These are phyloP conservation scores for Dasypogon diadema DNA, from an alignment of 2,888 invertebrate species.

Conservation along the genomic window DNA sequence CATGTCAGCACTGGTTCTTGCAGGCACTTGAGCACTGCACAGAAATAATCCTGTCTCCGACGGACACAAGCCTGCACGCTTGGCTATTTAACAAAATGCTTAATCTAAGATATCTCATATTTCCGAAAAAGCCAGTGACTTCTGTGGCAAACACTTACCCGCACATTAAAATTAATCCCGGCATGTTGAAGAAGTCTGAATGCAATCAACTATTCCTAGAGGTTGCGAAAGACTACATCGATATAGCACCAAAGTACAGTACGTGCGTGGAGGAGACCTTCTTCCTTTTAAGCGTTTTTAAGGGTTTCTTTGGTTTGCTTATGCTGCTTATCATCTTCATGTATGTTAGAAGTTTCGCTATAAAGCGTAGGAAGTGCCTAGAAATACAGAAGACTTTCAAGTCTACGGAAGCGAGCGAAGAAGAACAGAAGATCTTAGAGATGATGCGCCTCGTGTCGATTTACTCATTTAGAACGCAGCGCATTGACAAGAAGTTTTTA, in stretches of 20 bases:
- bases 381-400: background rate
- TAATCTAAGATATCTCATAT: constrained; percentile 10
- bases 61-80: constrained; percentile 18
- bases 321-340: background rate
- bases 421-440: background rate
- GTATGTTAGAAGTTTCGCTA: background rate
- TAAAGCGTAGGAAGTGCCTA: background rate
- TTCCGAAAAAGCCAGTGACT: background rate
- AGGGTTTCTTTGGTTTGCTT: constrained; percentile 13
- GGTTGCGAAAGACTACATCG: constrained; percentile 51
- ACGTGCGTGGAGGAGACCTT: constrained; percentile 39
- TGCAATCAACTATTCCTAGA: constrained; percentile 50
- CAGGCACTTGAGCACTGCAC: constrained; percentile 49
- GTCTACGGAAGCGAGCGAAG: background rate
- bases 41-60: constrained; percentile 30
- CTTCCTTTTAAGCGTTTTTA: constrained; percentile 3
- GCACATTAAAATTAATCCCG: constrained; percentile 33
- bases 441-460: background rate
- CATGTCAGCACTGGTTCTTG: constrained; percentile 49
- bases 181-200: constrained; percentile 30
- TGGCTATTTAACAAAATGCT: constrained; percentile 41
- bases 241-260: constrained; percentile 45
- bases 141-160: background rate
- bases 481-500: background rate
- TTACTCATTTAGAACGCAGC: constrained; percentile 13